Percentiles rank a stretch among this genome's conserved stretches.
These are phyloP conservation scores for Sminthopsis crassicaudata DNA, from an alignment of 2,113 vertebrate species.

Conservation along the genomic window DNA sequence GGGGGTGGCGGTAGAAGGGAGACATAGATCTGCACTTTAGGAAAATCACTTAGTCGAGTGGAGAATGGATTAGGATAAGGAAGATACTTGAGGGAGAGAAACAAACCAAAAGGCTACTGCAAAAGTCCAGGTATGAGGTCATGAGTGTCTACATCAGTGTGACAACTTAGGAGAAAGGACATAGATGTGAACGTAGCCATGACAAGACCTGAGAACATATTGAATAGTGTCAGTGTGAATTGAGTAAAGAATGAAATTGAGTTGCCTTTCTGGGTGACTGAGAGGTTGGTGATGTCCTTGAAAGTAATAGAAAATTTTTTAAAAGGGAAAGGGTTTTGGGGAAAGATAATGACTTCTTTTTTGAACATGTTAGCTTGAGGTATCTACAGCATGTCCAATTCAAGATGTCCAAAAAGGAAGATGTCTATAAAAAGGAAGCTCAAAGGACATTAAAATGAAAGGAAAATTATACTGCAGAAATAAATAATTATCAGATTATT, in stretches of 20 bases:
- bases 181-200: not conserved
- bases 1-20: not conserved
- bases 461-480: not conserved
- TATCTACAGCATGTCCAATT: not conserved
- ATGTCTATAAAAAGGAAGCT: not conserved
- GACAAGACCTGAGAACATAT: not conserved
- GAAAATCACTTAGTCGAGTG: not conserved
- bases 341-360: not conserved
- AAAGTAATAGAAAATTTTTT: not conserved
- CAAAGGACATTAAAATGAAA: not conserved
- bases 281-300: not conserved
- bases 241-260: not conserved
- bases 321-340: not conserved
- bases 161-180: not conserved
- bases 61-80: not conserved
- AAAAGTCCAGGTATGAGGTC: not conserved
- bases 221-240: not conserved
- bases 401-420: not conserved
- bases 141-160: not conserved
- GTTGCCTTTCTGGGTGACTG: not conserved
- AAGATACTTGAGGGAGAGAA: not conserved
- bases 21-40: not conserved
- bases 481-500: not conserved
- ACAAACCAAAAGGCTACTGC: not conserved
- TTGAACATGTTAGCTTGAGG: not conserved